A percentile compares a stretch with the other conserved stretches of the same genome.
Conservation (phyloP, 2,888 invertebrate genomes). For the Ctena decussata region DNA sequence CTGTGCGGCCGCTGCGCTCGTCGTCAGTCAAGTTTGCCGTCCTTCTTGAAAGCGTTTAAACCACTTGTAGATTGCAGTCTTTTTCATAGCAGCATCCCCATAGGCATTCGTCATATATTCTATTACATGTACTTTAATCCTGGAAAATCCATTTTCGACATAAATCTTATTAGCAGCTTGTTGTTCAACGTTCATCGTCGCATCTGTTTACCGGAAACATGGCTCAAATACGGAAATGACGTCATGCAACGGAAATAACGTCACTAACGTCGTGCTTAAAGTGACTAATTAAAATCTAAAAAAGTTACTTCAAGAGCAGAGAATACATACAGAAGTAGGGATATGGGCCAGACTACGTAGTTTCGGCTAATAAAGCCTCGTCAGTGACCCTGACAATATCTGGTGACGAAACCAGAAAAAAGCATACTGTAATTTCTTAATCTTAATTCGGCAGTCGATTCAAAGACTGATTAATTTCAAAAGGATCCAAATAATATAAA, state of each 20-base stretch:
- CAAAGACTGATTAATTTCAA: no score
- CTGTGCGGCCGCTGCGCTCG: not conserved
- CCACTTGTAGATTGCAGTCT: not conserved
- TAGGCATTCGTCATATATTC: not conserved
- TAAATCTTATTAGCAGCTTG: not conserved
- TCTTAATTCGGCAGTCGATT: no score
- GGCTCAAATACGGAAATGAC: not conserved
- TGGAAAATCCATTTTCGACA: conserved; percentile 9
- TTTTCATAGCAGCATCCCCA: conserved; percentile 1
- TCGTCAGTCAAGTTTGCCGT: not conserved
- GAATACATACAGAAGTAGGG: no score
- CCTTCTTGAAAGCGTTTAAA: not conserved
- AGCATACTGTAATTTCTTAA: no score
- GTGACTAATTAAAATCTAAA: no score
- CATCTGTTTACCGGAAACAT: not conserved
- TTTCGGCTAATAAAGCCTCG: no score
- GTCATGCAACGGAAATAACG: not conserved
- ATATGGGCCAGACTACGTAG: no score
- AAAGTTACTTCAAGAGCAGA: no score
- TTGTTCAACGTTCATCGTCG: not conserved
- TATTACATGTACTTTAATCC: not conserved
- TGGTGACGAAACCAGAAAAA: no score
- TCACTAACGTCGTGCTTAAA: no score
- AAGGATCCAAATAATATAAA: no score
- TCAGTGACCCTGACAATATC: no score